Evolutionary conservation across 53 echinoderm and acorn worm species (phyloP), one percentile per base, ranked within the genome.

Genomic region (Henricia sp.): DNA sequence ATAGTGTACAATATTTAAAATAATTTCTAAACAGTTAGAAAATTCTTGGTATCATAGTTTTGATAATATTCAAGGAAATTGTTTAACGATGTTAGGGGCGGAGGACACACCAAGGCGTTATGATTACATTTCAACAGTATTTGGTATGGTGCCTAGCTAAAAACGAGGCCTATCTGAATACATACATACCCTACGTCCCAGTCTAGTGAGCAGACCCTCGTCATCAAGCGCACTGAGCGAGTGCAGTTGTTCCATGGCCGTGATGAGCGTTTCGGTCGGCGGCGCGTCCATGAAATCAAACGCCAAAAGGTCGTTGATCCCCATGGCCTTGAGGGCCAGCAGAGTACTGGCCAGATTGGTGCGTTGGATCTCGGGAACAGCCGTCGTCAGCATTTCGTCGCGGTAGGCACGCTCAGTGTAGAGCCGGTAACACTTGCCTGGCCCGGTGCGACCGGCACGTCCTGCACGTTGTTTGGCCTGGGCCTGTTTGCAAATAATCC

Each of bases 271-370:
- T 83, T 99, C 99, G 1, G 94, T 99, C 1, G 99, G 99, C 3
- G 99, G 99, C 0, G 99, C 94, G 41, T 99, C 99, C 99, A 99
- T 99, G 59, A 99, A 99, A 52, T 99, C 99, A 85, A 99, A 99
- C 0, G 94, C 90, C 71, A 99, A 87, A 2, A 99, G 80, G 70
- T 99, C 99, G 60, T 99, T 99, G 70, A 99, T 99, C 13, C 99
- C 99, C 96, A 96, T 96, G n/a, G 95, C 95, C 55, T 99, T 99
- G 28, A 94, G 89, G 0, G 94, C 90, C 23, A 94, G 82, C 17
- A 94, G 88, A 17, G 99, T 99, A 68, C 94, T 92, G 4, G 94
- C 99, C 34, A 99, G 82, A 67, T 99, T 99, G 27, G 99, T 99
- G 53, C 99, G 90, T 76, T 99, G 97, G 36, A 99, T 99, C 88